A percentile compares a stretch with the other conserved stretches of the same genome.
Conservation (phyloP, 2,888 invertebrate species). For the Chesias legatella region DNA sequence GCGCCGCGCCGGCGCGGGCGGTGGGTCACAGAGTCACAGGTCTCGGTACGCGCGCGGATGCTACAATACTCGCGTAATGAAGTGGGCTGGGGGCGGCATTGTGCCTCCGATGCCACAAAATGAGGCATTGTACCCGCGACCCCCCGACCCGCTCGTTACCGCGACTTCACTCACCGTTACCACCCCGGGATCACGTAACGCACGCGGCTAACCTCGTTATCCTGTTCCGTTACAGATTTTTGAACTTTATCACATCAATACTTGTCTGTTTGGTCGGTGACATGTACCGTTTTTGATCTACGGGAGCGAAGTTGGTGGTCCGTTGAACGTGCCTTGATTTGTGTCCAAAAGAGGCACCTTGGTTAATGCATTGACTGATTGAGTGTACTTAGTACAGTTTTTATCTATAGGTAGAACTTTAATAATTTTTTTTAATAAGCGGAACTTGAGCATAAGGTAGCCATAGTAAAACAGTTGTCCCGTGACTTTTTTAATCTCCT, state of each 20-base stretch:
- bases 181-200: slow-evolving; percentile 31
- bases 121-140: slow-evolving; percentile 72
- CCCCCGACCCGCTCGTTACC: slow-evolving; percentile 67
- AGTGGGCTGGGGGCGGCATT: slow-evolving; percentile 77
- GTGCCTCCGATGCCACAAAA: slow-evolving; percentile 53
- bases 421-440: slow-evolving; percentile 8
- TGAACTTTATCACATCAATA: slow-evolving; percentile 24
- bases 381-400: too few relatives aligned
- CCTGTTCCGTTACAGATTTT: slow-evolving; percentile 11
- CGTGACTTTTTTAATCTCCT: slow-evolving; percentile 66
- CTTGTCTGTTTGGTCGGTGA: slow-evolving; percentile 19
- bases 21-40: slow-evolving; percentile 56
- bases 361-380: too few relatives aligned
- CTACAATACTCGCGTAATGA: slow-evolving; percentile 79
- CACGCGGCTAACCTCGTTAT: slow-evolving; percentile 33
- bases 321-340: slow-evolving; percentile 3
- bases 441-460: slow-evolving; percentile 45
- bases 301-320: slow-evolving; percentile 21
- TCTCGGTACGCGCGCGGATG: slow-evolving; percentile 45
- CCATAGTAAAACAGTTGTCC: slow-evolving; percentile 58
- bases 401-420: too few relatives aligned
- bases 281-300: slow-evolving; percentile 8
- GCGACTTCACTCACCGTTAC: slow-evolving; percentile 37
- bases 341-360: too few relatives aligned
- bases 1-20: slow-evolving; percentile 55